Conservation (phyloP, 2,797 vertebrate genomes). For the Sebastes flavidus region DNA sequence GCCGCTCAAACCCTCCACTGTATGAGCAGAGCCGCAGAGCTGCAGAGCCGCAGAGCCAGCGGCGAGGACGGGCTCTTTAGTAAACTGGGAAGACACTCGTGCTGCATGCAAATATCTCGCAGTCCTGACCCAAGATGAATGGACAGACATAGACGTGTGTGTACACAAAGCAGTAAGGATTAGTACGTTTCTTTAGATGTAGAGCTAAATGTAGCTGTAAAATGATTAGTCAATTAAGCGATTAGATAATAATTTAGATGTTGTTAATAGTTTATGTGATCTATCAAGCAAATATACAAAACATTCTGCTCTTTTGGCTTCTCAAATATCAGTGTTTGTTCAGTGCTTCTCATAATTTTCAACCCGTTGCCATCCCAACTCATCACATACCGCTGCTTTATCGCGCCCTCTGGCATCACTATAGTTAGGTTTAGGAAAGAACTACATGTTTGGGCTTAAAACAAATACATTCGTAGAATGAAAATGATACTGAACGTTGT, state of each 20-base stretch:
- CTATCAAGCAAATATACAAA: not conserved
- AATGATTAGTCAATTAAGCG: not conserved
- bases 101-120: constrained; percentile 34
- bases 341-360: not conserved
- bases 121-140: not conserved
- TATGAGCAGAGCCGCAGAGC: constrained; percentile 21
- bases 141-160: not conserved
- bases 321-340: not conserved
- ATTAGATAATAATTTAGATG: not conserved
- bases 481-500: too few species aligned
- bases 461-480: too few species aligned
- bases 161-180: too few species aligned
- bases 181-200: not conserved
- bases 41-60: not conserved
- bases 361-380: too few species aligned
- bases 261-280: not conserved
- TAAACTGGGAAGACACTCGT: constrained; percentile 5
- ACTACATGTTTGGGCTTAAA: too few species aligned
- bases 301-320: not conserved
- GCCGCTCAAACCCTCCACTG: constrained; percentile 57
- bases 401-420: too few species aligned
- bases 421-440: too few species aligned
- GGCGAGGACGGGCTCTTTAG: not conserved
- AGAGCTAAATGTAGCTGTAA: not conserved
- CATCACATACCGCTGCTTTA: rapidly evolving